A percentile compares a stretch with the other conserved stretches of the same genome.
Conservation (phyloP, 2,888 invertebrate species). For the Rhimphoctona megacephalus region DNA sequence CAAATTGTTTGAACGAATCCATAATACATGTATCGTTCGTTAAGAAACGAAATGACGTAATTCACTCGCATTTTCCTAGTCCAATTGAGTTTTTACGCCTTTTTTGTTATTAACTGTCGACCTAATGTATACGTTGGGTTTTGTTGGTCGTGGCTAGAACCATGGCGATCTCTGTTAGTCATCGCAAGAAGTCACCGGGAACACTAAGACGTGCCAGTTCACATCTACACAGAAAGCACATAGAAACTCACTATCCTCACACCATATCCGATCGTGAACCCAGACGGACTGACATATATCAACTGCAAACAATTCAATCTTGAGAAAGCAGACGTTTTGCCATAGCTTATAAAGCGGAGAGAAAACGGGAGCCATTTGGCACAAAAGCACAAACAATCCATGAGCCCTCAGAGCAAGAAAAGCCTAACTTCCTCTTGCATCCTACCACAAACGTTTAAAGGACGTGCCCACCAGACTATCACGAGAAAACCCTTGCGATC, state of each 20-base stretch:
- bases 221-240: not conserved
- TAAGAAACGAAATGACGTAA: constrained; percentile 13
- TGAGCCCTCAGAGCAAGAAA: constrained; percentile 2
- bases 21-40: not conserved
- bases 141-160: not conserved
- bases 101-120: not conserved
- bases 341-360: not conserved
- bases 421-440: constrained; percentile 30
- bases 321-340: constrained; percentile 28
- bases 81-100: not conserved
- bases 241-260: not conserved
- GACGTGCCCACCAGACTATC: constrained; percentile 40
- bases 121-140: not conserved
- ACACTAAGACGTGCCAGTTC: constrained; percentile 19
- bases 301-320: constrained; percentile 41
- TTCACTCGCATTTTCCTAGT: not conserved
- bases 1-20: constrained; percentile 45
- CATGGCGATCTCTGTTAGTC: constrained; percentile 10
- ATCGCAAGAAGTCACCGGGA: constrained; percentile 47
- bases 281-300: constrained; percentile 14
- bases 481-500: not conserved
- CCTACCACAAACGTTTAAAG: not conserved
- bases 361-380: constrained; percentile 38
- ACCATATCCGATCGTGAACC: not conserved
- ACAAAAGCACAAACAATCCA: not conserved